These are phyloP conservation scores for Vulpes vulpes DNA, from an alignment of 2,113 vertebrate genomes.

Conservation along the genomic window DNA sequence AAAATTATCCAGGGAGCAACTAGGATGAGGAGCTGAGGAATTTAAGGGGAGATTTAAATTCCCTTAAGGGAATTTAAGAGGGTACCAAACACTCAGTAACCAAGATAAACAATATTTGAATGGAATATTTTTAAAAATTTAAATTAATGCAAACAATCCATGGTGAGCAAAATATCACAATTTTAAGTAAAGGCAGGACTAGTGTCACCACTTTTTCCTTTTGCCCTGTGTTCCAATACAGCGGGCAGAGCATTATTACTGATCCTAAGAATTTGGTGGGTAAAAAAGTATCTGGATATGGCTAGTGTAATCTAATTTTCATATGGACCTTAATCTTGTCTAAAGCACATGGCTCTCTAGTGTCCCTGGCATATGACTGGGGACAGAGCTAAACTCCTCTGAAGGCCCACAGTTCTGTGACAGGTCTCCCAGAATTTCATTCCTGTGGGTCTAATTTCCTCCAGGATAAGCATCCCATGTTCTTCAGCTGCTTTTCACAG, in stretches of 20 bases:
- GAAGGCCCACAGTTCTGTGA: not conserved
- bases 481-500: not conserved
- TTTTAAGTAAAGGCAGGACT: not conserved
- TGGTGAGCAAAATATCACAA: not conserved
- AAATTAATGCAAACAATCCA: not conserved
- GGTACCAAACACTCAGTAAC: not conserved
- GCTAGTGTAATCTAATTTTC: not conserved
- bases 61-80: not conserved
- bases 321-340: not conserved
- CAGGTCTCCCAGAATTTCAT: not conserved
- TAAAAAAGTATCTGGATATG: not conserved
- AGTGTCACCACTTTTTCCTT: not conserved
- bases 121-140: not conserved
- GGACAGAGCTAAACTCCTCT: not conserved
- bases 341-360: not conserved
- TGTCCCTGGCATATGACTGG: fast-evolving
- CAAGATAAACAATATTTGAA: not conserved
- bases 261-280: not conserved
- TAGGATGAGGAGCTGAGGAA: not conserved
- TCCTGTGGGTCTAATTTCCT: not conserved
- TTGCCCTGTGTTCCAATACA: not conserved
- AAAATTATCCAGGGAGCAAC: not conserved
- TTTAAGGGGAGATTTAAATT: not conserved
- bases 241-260: not conserved
- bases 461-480: not conserved